phyloP scores from a whole-genome alignment of 2,797 vertebrate species.

The Parotocinclus haroldoi region DNA sequence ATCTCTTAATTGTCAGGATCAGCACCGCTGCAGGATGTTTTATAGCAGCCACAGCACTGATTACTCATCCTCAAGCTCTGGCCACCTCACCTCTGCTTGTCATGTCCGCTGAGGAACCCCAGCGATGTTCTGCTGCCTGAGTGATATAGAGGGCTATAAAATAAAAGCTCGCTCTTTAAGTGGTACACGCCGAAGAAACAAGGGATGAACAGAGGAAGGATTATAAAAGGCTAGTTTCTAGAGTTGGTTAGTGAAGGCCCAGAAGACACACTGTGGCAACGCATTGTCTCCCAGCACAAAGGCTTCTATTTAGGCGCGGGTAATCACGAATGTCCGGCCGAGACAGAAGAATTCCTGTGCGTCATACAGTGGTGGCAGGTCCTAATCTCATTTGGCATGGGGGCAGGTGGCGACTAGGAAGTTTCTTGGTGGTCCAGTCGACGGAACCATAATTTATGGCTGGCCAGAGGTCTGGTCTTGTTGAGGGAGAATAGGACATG shows the following conservation, averaged over 20 bases:
- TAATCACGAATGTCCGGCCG: conserved; percentile 64
- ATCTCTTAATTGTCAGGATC: too few species aligned
- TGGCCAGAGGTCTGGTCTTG: conserved; percentile 31
- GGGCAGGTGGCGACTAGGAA: conserved; percentile 57
- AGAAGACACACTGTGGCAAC: conserved; percentile 64
- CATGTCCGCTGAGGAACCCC: conserved; percentile 57
- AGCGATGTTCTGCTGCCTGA: conserved; percentile 39
- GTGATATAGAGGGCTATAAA: conserved; percentile 55
- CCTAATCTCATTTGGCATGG: conserved; percentile 54
- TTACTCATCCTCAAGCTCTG: too few species aligned
- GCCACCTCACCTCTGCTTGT: neutral
- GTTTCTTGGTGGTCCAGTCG: conserved; percentile 62
- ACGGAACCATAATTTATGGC: conserved; percentile 68
- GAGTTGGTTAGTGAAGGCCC: conserved; percentile 66
- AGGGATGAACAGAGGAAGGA: conserved; percentile 43
- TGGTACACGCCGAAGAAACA: conserved; percentile 64
- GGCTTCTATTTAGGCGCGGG: conserved; percentile 64
- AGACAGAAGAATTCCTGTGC: conserved; percentile 50
- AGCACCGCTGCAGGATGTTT: too few species aligned
- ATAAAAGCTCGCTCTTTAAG: conserved; percentile 63
- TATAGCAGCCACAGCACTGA: too few species aligned
- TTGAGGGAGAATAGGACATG: conserved; percentile 21
- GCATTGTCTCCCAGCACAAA: conserved; percentile 72
- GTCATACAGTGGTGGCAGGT: conserved; percentile 62
- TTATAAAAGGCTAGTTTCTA: conserved; percentile 62